phyloP scores from a whole-genome alignment of 2,113 vertebrate genomes.

The Nibea coibor region DNA sequence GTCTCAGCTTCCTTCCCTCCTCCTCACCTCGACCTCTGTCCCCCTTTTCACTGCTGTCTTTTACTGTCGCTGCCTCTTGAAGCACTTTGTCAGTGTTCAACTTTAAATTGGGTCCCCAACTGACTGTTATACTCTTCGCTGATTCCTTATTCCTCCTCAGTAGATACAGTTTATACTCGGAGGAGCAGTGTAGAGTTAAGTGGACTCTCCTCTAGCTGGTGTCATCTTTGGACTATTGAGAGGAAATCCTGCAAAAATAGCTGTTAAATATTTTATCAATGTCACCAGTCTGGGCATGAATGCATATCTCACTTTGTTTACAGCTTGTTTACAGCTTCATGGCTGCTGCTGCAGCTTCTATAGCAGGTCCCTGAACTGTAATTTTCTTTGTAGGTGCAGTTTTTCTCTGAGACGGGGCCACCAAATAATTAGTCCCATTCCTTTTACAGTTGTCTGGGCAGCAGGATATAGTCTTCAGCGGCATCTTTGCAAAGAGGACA shows the following conservation, averaged over 20 bases:
- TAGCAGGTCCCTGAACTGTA: background rate
- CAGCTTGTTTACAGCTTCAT: background rate
- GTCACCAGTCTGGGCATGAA: background rate
- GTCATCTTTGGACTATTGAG: background rate
- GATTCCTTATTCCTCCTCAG: background rate
- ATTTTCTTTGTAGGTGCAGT: background rate
- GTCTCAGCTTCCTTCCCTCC: background rate
- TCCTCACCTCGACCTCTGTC: background rate
- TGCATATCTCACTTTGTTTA: background rate
- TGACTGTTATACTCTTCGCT: slow-evolving; percentile 4
- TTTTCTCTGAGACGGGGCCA: no score
- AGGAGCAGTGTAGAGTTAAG: background rate
- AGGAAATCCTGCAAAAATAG: background rate
- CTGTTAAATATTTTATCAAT: background rate
- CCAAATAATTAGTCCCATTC: background rate
- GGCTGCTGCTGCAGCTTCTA: background rate
- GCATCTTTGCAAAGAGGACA: background rate
- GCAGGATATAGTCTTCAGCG: background rate
- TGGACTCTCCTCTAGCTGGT: background rate
- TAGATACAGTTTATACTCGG: background rate
- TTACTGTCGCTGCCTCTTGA: slow-evolving; percentile 3
- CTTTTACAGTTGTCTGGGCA: background rate
- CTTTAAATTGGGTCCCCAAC: slow-evolving; percentile 9
- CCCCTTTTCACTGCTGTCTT: slow-evolving; percentile 7
- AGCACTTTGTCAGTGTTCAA: slow-evolving; percentile 21